Conservation (phyloP, 2,888 invertebrate genomes). For the Dynastes grantii region DNA sequence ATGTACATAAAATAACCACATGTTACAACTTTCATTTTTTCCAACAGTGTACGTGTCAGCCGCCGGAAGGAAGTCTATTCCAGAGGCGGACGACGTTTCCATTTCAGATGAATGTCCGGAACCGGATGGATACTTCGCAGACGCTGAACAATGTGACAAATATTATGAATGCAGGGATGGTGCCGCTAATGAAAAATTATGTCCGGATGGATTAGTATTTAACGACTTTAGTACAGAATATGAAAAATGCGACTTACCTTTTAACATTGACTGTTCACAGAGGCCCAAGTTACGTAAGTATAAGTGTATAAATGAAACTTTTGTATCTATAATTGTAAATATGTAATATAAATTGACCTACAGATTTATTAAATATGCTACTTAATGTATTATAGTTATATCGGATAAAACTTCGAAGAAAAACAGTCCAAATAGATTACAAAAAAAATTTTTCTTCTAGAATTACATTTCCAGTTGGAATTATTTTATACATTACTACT, state of each 20-base stretch:
- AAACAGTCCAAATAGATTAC: too few species aligned
- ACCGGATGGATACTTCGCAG: slow-evolving; percentile 87
- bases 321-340: not conserved
- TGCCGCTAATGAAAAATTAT: slow-evolving; percentile 83
- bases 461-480: too few species aligned
- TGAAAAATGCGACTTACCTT: slow-evolving; percentile 91
- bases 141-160: slow-evolving; percentile 90
- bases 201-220: slow-evolving; percentile 92
- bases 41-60: slow-evolving; percentile 54
- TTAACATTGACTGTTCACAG: slow-evolving; percentile 87
- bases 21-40: not conserved
- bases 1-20: not conserved
- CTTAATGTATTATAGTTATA: too few species aligned
- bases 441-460: too few species aligned
- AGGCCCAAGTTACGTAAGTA: slow-evolving; percentile 86
- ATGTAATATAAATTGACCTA: not conserved
- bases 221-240: slow-evolving; percentile 87
- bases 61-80: slow-evolving; percentile 54
- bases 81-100: slow-evolving; percentile 72
- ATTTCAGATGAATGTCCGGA: slow-evolving; percentile 84
- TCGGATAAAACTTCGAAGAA: too few species aligned
- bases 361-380: not conserved
- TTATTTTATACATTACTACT: too few species aligned
- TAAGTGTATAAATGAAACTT: not conserved
- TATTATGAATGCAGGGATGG: slow-evolving; percentile 88